phyloP scores from a whole-genome alignment of 2,888 invertebrate genomes.

The Apodemia mormo region DNA sequence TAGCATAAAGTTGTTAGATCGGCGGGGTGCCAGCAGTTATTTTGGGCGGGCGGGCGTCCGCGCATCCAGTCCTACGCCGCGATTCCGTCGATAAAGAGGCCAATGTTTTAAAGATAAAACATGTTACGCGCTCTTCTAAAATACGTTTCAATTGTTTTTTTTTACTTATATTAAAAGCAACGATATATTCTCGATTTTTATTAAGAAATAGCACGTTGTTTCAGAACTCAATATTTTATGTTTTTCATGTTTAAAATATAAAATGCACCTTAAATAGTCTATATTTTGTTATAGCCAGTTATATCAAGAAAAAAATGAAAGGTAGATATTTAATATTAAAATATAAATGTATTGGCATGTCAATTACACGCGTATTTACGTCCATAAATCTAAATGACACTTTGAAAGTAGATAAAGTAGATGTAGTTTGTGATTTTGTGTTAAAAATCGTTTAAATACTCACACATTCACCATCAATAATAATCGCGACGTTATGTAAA shows the following conservation, averaged over 20 bases:
- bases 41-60: slow-evolving; percentile 71
- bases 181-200: too few species aligned
- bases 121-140: slow-evolving; percentile 4
- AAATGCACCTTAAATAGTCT: neutral
- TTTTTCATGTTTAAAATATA: too few species aligned
- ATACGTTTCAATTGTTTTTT: neutral
- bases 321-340: slow-evolving; percentile 17
- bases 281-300: slow-evolving; percentile 32
- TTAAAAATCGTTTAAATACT: neutral
- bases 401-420: neutral
- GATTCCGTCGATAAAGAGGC: slow-evolving; percentile 46
- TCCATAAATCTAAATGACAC: neutral
- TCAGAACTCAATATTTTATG: too few species aligned
- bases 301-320: slow-evolving; percentile 26
- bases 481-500: neutral
- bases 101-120: slow-evolving; percentile 29
- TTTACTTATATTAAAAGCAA: too few species aligned
- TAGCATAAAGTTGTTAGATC: slow-evolving; percentile 54
- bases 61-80: slow-evolving; percentile 69
- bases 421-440: slow-evolving; percentile 5
- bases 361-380: slow-evolving; percentile 17
- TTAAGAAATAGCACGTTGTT: too few species aligned
- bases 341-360: slow-evolving; percentile 23
- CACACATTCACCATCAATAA: neutral
- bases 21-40: slow-evolving; percentile 69